Percentiles rank a stretch among this genome's conserved stretches.
phyloP scores from a whole-genome alignment of 1,140 invertebrate genomes.

The Cotesia glomerata region DNA sequence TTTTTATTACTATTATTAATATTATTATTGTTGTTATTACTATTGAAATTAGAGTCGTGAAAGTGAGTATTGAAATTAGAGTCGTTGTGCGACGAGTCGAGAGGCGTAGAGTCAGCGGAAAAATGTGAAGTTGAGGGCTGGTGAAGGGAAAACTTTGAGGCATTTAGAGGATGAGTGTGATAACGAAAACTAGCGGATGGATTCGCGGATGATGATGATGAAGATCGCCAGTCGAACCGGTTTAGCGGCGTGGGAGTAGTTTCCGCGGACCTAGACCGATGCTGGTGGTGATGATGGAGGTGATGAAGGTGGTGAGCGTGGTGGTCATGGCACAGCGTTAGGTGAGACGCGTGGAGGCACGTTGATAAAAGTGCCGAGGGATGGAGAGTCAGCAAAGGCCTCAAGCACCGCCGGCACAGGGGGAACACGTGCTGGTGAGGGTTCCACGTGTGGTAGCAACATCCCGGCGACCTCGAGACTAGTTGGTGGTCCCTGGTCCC shows the following conservation, averaged over 20 bases:
- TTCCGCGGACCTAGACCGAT: slow-evolving; percentile 31
- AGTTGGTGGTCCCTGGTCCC: slow-evolving; percentile 60
- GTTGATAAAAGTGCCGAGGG: slow-evolving; percentile 40
- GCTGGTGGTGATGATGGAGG: slow-evolving; percentile 12
- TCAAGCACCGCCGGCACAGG: slow-evolving; percentile 52
- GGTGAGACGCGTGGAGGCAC: slow-evolving; percentile 33
- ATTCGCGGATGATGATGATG: slow-evolving; percentile 12
- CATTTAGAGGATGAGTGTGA: slow-evolving; percentile 46
- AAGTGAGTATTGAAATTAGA: background rate
- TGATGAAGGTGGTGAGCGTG: no score
- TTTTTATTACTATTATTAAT: background rate
- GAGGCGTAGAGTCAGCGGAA: background rate
- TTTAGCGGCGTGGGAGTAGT: slow-evolving; percentile 36
- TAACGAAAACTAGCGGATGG: slow-evolving; percentile 45
- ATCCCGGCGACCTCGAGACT: slow-evolving; percentile 61
- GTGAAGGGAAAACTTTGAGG: background rate
- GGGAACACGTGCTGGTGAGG: slow-evolving; percentile 54
- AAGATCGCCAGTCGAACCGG: slow-evolving; percentile 33
- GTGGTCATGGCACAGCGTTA: slow-evolving; percentile 33
- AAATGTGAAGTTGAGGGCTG: background rate
- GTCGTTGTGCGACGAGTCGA: background rate
- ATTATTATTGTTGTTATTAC: background rate
- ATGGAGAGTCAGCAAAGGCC: slow-evolving; percentile 51
- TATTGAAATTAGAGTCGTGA: background rate
- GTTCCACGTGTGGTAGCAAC: slow-evolving; percentile 59